These are phyloP conservation scores for Paragorgia papillata DNA, from an alignment of 92 coral and sea anemone species.

Conservation along the genomic window DNA sequence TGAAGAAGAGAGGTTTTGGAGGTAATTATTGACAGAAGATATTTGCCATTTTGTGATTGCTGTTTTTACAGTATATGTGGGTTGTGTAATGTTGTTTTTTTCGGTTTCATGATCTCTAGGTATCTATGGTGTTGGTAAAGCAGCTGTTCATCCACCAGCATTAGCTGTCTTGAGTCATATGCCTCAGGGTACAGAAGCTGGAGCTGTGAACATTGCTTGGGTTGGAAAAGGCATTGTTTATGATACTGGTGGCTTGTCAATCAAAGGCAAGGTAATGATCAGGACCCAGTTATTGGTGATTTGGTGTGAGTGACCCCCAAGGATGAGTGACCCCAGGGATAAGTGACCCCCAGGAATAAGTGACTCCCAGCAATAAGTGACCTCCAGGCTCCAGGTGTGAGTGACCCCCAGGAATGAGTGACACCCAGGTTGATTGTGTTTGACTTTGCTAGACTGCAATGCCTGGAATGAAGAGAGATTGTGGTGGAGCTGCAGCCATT, in stretches of 20 bases:
- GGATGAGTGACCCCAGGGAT: too few species aligned
- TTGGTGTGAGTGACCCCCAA: too few species aligned
- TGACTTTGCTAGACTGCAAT: conserved; percentile 70
- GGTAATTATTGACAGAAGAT: conserved; percentile 68
- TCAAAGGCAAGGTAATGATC: conserved; percentile 92
- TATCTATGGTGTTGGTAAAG: conserved; percentile 94
- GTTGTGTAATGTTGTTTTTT: not conserved
- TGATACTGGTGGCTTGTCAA: conserved; percentile 94
- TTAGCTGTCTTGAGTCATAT: conserved; percentile 87
- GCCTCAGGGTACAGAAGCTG: conserved; percentile 64
- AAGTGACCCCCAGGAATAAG: too few species aligned
- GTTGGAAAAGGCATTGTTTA: conserved; percentile 97
- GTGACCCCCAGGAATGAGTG: too few species aligned
- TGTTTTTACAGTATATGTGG: too few species aligned
- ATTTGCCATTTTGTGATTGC: not conserved
- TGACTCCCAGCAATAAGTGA: too few species aligned
- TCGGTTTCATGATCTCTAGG: conserved; percentile 45
- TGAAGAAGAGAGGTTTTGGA: conserved; percentile 80
- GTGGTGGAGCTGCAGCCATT: conserved; percentile 98
- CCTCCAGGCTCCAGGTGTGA: too few species aligned
- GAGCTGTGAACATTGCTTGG: conserved; percentile 89
- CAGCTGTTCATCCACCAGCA: conserved; percentile 87
- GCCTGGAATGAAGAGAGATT: conserved; percentile 98
- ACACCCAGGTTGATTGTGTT: too few species aligned
- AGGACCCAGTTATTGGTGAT: too few species aligned